phyloP scores from a whole-genome alignment of 2,113 vertebrate genomes.

The Azemiops feae region DNA sequence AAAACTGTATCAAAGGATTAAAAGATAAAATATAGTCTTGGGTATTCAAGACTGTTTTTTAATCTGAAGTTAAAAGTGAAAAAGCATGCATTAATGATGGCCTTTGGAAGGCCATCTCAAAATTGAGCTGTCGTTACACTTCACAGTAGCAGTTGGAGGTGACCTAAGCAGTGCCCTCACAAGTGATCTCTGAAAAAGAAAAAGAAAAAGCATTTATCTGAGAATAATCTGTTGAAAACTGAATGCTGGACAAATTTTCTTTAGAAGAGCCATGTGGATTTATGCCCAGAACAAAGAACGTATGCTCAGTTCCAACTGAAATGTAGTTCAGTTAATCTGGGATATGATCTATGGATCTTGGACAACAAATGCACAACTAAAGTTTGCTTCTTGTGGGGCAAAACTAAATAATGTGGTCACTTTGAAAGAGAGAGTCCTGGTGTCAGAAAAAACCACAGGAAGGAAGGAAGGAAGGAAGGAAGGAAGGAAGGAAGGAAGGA shows the following conservation, averaged over 20 bases:
- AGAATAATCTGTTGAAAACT: background rate
- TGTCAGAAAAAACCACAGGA: background rate
- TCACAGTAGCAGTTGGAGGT: background rate
- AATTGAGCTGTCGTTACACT: background rate
- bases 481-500: too few relatives aligned
- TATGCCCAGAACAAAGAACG: background rate
- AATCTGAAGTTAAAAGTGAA: background rate
- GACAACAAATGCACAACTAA: background rate
- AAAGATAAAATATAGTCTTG: background rate
- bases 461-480: too few relatives aligned
- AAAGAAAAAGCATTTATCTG: background rate
- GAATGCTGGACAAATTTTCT: background rate
- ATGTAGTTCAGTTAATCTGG: background rate
- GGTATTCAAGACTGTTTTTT: background rate
- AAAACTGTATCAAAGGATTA: background rate
- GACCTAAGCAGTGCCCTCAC: background rate
- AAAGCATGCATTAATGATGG: background rate
- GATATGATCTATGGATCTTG: background rate
- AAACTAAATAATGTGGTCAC: background rate
- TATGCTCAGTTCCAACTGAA: background rate
- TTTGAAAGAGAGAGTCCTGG: background rate
- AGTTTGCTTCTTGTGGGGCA: background rate
- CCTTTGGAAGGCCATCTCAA: background rate
- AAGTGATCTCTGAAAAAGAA: background rate
- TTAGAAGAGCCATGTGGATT: background rate